phyloP scores from a whole-genome alignment of 2,113 vertebrate genomes.

The Charina bottae region DNA sequence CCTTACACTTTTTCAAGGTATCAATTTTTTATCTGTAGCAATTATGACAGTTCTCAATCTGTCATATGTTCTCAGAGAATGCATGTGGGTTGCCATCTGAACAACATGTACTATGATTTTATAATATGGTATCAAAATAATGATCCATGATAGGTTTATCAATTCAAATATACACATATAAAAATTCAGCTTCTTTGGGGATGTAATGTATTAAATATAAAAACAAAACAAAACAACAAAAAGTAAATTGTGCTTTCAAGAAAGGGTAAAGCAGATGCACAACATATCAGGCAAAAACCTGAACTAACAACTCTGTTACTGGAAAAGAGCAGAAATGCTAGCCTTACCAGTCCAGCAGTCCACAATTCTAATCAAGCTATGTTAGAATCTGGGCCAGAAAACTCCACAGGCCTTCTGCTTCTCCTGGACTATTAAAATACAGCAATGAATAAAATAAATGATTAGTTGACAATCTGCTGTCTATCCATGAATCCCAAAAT shows the following conservation, averaged over 20 bases:
- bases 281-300: not conserved
- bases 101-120: not conserved
- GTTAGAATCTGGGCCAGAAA: not conserved
- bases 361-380: not conserved
- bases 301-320: not conserved
- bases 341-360: not conserved
- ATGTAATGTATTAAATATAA: not conserved
- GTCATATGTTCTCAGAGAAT: not conserved
- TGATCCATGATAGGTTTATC: not conserved
- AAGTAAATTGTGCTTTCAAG: not conserved
- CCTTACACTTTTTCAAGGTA: not conserved
- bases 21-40: slow-evolving; percentile 4
- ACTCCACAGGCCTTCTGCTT: not conserved
- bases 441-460: not conserved
- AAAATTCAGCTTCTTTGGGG: not conserved
- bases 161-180: not conserved
- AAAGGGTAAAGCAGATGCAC: not conserved
- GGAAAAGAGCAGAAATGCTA: not conserved
- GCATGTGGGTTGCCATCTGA: not conserved
- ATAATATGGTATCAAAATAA: slow-evolving; percentile 19
- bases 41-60: not conserved
- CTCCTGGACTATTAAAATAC: not conserved
- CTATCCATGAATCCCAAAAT: not conserved
- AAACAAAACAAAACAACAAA: not conserved
- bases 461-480: not conserved